Base-by-base conservation (phyloP, 2,113 vertebrate species). In the Brienomyrus longianalis region DNA sequence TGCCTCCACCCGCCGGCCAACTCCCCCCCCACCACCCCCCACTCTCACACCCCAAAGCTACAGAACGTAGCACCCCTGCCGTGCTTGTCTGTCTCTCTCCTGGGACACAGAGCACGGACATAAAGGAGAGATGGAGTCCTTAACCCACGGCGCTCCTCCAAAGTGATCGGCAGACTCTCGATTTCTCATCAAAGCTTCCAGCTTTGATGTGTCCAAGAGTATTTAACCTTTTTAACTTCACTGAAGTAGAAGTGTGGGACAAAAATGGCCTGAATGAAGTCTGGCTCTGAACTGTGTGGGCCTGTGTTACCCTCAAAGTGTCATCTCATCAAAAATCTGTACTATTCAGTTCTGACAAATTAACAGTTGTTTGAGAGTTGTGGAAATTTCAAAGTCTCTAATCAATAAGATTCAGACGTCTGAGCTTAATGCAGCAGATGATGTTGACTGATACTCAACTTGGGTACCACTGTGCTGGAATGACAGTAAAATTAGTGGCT, bases 211-310 rank as follows among this genome's bases (percentile, higher is more conserved):
- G 70, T 59, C 48, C 88, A 59, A 83, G 31, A 89, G 88, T 89
- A 51, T 89, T 88, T 88, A 89, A 83, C 74, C 39, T 89, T 89
- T 83, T 89, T 83, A 59, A 89, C 88, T 84, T 54, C 66, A 45
- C 35, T 85, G 88, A 59, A 62, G 77, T 85, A 62, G 88, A 77
- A 89, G 77, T 54, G 31, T 48, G 62, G 62, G 62, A 89, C 48
- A 80, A 89, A 89, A 84, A 84, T 51, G 45, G 50, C 17, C 43
- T 74, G 21, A 89, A 59, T 56, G 77, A 62, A 13, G 31, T 17
- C 80, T 59, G 77, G 31, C 39, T 84, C 35, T 39, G 52, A 43
- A 45, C 39, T 31, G 77, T 31, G 8, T 54, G 50, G 35, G 19
- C 1, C 43, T 88, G 43, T n/a, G 19, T 87, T 87, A 8, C 85